A percentile compares a stretch with the other conserved stretches of the same genome.
Evolutionary conservation across 1,140 invertebrate species (phyloP).

Genomic region (Helicoverpa zea): DNA sequence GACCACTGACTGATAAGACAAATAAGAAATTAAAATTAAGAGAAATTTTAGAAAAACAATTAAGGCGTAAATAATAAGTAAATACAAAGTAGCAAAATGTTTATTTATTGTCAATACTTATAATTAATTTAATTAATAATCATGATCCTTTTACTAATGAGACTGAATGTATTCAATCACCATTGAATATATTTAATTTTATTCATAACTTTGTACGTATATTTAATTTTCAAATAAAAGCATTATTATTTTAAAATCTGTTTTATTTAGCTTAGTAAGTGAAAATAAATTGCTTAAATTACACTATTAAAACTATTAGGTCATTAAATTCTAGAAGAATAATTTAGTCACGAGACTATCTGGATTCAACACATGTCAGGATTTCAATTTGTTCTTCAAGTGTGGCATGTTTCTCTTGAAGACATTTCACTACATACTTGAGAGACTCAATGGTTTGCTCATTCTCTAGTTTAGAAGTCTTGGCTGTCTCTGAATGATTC

Average conservation of each 20-base stretch:
- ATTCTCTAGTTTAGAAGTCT: conserved; percentile 64
- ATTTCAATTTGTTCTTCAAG: conserved; percentile 82
- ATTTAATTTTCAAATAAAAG: neutral
- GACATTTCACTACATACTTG: conserved; percentile 79
- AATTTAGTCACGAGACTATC: conserved; percentile 52
- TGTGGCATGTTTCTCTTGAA: conserved; percentile 82
- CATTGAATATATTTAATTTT: conserved; percentile 13
- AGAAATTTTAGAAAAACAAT: conserved; percentile 79
- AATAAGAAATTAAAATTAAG: conserved; percentile 81
- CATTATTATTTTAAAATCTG: neutral
- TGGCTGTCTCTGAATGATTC: conserved; percentile 67
- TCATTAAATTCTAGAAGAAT: neutral
- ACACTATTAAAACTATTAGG: neutral
- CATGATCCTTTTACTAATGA: conserved; percentile 49
- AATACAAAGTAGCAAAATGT: conserved; percentile 1
- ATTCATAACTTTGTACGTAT: neutral
- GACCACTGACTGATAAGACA: conserved; percentile 83
- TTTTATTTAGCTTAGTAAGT: neutral
- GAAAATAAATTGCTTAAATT: neutral
- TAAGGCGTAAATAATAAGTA: conserved; percentile 60
- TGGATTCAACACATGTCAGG: conserved; percentile 77
- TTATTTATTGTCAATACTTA: conserved; percentile 16
- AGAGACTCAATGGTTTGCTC: conserved; percentile 71
- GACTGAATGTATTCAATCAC: conserved; percentile 43
- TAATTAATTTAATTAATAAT: conserved; percentile 46